Evolutionary conservation across 1,140 invertebrate genomes (phyloP).

Genomic region (Drosophila lacertosa): DNA sequence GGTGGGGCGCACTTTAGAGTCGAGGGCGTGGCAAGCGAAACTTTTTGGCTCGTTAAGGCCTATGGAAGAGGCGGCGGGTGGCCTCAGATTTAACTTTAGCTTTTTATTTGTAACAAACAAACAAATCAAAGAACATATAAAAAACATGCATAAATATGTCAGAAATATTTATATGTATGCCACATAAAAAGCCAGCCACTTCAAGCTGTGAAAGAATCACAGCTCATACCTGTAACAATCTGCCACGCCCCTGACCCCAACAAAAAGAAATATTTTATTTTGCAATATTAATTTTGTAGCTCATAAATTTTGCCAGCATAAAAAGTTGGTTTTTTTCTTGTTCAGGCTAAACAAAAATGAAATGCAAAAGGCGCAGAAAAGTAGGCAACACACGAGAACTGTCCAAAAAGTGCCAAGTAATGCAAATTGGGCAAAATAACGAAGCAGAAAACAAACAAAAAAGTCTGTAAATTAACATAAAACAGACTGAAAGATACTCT

Average conservation of each 20-base stretch:
- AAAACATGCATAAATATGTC: neutral
- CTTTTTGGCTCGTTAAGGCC: slow-evolving; percentile 71
- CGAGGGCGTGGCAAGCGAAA: slow-evolving; percentile 45
- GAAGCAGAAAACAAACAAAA: neutral
- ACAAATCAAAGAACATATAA: slow-evolving; percentile 19
- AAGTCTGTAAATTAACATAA: neutral
- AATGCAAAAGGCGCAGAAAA: slow-evolving; percentile 51
- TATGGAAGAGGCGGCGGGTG: slow-evolving; percentile 51
- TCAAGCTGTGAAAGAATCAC: neutral
- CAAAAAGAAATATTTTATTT: slow-evolving; percentile 59
- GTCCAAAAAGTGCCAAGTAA: slow-evolving; percentile 53
- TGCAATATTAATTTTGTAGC: slow-evolving; percentile 60
- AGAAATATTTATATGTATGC: neutral
- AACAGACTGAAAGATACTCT: neutral
- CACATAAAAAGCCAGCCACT: neutral
- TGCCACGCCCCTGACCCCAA: slow-evolving; percentile 24
- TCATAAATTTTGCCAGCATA: slow-evolving; percentile 53
- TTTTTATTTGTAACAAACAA: slow-evolving; percentile 16
- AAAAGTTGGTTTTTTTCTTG: neutral
- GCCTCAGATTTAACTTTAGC: neutral
- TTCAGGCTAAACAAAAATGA: slow-evolving; percentile 7
- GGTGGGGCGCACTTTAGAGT: neutral
- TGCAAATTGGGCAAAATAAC: slow-evolving; percentile 16
- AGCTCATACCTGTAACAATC: slow-evolving; percentile 2
- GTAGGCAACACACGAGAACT: slow-evolving; percentile 59